Base-by-base conservation (phyloP, 2,113 vertebrate species). In the Actenoides lindsayi region DNA sequence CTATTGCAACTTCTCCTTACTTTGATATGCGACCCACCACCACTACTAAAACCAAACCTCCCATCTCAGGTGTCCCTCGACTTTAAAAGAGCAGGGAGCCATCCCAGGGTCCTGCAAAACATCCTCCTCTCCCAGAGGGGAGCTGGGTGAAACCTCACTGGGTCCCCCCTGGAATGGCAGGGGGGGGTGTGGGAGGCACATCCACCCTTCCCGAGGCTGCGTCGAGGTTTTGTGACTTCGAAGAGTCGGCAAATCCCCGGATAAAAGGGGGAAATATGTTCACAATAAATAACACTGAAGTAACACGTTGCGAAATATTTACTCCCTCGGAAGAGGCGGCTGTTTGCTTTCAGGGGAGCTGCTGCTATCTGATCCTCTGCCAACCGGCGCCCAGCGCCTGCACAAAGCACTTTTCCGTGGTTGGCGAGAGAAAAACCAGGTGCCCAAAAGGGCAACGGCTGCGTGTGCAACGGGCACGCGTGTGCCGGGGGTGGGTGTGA, bases 331-430 rank as follows among this genome's bases (percentile, higher is more conserved):
- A 79, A 95, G 25, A 87, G 93, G 81, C 48, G 69, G 90, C 94
- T 95, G 91, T 96, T 95, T 96, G 95, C 96, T 92, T 50, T 90
- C 91, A 79, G 79, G 5, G 89, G 83, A 92, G 91, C 90, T 92
- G 91, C 90, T 92, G 95, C 80, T 57, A 82, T 85, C 92, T 92
- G 95, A 95, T 89, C 92, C 94, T 85, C 86, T 93, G 94, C 94
- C 94, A 95, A 77, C 17, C 11, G 6, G 89, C 46, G 15, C 93
- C 1, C 41, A 48, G 15, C 3, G 74, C 60, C 83, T 62, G 64
- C 1, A 82, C 92, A 62, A 82, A 80, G 79, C 3, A 62, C 69
- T 93, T 81, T 41, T 33, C 80, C 73, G 86, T 6, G 92, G 85
- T 24, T 18, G 17, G 79, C 3, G 4, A 82, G 86, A 57, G 53